Conservation (phyloP, 2,888 invertebrate genomes). For the Chymomyza amoena region DNA sequence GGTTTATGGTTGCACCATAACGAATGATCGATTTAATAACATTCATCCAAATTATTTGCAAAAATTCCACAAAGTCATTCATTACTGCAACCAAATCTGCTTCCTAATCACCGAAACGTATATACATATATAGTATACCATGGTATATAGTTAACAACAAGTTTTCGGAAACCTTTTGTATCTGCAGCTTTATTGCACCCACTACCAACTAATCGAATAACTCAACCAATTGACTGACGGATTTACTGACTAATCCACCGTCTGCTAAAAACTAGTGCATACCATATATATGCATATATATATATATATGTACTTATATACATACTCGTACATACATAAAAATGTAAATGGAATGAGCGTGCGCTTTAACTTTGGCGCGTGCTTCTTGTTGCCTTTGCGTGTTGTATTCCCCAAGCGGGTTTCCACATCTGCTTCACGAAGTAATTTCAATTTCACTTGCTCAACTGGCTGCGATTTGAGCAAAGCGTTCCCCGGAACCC, state of each 20-base stretch:
- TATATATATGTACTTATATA: not conserved
- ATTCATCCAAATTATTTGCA: too few relatives aligned
- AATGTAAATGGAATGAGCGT: conserved; percentile 21
- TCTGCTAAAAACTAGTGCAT: not conserved
- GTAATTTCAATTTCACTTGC: conserved; percentile 23
- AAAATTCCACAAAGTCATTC: too few relatives aligned
- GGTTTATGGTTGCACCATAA: too few relatives aligned
- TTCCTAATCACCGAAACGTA: not conserved
- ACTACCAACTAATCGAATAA: not conserved
- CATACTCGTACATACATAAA: not conserved
- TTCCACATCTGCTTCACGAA: conserved; percentile 9
- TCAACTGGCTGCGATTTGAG: not conserved
- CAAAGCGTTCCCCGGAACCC: conserved; percentile 1
- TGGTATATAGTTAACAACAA: not conserved
- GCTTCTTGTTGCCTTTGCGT: not conserved
- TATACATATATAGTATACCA: not conserved
- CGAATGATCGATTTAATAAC: too few relatives aligned
- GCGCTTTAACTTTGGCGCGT: conserved; percentile 1
- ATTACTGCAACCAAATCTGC: not conserved
- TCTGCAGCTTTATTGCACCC: not conserved
- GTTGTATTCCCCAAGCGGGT: not conserved
- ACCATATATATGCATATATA: not conserved
- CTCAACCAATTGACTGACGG: not conserved
- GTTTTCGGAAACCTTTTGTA: not conserved
- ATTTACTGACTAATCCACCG: not conserved